phyloP scores from a whole-genome alignment of 2,888 invertebrate species.

The Pachymerium ferrugineum region DNA sequence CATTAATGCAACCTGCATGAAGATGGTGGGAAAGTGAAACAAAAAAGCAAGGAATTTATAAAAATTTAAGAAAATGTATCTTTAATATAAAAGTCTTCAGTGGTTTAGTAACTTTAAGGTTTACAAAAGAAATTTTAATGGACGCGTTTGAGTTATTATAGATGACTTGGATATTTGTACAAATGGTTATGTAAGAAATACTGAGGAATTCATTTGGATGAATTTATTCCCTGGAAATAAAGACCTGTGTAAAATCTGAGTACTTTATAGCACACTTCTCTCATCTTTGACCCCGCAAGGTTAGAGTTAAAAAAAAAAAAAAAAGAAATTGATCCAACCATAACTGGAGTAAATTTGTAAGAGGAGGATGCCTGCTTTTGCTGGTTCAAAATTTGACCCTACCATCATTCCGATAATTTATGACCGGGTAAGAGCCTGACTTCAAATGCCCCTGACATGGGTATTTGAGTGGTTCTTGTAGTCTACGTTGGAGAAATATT shows the following conservation, averaged over 20 bases:
- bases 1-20: slow-evolving; percentile 10
- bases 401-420: slow-evolving; percentile 15
- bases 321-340: slow-evolving; percentile 14
- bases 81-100: background rate
- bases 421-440: background rate
- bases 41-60: too few relatives aligned
- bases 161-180: too few relatives aligned
- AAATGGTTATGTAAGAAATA: too few relatives aligned
- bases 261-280: slow-evolving; percentile 5
- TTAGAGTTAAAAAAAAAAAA: slow-evolving; percentile 9
- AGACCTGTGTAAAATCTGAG: background rate
- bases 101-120: too few relatives aligned
- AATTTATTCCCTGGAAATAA: background rate
- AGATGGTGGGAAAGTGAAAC: background rate
- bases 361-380: slow-evolving; percentile 14
- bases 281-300: slow-evolving; percentile 22
- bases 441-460: slow-evolving; percentile 11
- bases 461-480: background rate
- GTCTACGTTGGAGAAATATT: too few relatives aligned
- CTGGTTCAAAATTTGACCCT: slow-evolving; percentile 5
- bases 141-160: too few relatives aligned
- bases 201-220: background rate
- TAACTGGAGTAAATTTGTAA: slow-evolving; percentile 25
- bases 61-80: background rate
- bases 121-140: too few relatives aligned